Conservation (phyloP, 2,888 invertebrate species). For the Dysmachus trigonus region DNA sequence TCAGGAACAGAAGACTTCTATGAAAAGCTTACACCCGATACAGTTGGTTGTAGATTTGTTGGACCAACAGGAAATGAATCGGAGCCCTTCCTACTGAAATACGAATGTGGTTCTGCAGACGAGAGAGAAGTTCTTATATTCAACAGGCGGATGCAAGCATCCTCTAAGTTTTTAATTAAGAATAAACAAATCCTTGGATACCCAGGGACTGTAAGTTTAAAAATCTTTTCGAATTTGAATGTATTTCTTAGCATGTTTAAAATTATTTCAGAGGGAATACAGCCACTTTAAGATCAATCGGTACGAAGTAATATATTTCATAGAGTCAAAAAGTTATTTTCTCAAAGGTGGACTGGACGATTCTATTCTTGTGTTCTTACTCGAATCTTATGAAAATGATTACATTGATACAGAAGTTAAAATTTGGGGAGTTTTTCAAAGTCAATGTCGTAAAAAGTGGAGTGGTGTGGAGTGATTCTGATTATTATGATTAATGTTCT, state of each 20-base stretch:
- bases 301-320: not conserved
- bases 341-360: not conserved
- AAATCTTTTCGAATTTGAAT: not conserved
- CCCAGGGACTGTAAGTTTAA: not conserved
- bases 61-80: not conserved
- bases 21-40: not conserved
- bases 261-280: too few species aligned
- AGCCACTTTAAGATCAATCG: not conserved
- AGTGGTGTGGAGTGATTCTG: too few species aligned
- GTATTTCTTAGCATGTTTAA: not conserved
- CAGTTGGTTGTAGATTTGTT: not conserved
- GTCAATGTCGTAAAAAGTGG: not conserved
- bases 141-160: not conserved
- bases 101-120: not conserved
- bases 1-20: not conserved
- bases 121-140: not conserved
- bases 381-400: not conserved
- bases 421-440: not conserved
- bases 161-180: not conserved
- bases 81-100: not conserved
- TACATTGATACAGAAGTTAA: not conserved
- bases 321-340: not conserved
- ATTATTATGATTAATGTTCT: too few species aligned
- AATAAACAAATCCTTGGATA: not conserved
- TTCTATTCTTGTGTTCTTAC: accelerated